Percentiles rank a stretch among this genome's conserved stretches.
Evolutionary conservation across 2,888 invertebrate genomes (phyloP).

Genomic region (Colostygia pectinataria): DNA sequence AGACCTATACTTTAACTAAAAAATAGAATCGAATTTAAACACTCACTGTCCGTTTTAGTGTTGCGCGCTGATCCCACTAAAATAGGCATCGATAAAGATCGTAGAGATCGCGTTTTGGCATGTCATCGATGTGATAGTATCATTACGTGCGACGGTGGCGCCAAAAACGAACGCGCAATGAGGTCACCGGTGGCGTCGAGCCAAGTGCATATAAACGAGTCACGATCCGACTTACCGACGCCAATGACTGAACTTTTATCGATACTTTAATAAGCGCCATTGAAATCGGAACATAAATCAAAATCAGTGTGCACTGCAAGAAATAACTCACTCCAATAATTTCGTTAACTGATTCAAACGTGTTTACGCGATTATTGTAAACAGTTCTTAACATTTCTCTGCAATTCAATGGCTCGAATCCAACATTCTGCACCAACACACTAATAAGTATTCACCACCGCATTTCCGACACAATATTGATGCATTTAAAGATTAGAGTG

Average conservation of each 20-base stretch:
- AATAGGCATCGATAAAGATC: slow-evolving; percentile 60
- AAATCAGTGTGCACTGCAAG: slow-evolving; percentile 31
- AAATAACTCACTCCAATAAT: slow-evolving; percentile 30
- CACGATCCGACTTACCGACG: slow-evolving; percentile 48
- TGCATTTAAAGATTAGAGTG: slow-evolving; percentile 45
- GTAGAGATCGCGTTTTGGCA: slow-evolving; percentile 58
- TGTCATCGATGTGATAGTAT: slow-evolving; percentile 71
- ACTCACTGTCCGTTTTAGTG: slow-evolving; percentile 42
- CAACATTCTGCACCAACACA: slow-evolving; percentile 45
- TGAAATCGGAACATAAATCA: slow-evolving; percentile 39
- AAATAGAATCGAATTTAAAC: slow-evolving; percentile 29
- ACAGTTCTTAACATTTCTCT: slow-evolving; percentile 46
- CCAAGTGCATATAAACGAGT: slow-evolving; percentile 71
- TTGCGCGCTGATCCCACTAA: slow-evolving; percentile 31
- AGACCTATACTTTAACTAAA: slow-evolving; percentile 12
- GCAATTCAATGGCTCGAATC: slow-evolving; percentile 49
- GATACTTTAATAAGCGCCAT: slow-evolving; percentile 41
- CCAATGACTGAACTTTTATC: slow-evolving; percentile 52
- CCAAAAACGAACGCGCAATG: slow-evolving; percentile 73
- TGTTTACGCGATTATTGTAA: slow-evolving; percentile 47
- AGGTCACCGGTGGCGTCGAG: slow-evolving; percentile 73
- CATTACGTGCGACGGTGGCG: slow-evolving; percentile 66
- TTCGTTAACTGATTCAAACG: slow-evolving; percentile 38
- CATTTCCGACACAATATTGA: slow-evolving; percentile 44
- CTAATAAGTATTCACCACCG: slow-evolving; percentile 44